Conservation (phyloP, 2,113 vertebrate genomes). For the Mesoclemmys tuberculata region DNA sequence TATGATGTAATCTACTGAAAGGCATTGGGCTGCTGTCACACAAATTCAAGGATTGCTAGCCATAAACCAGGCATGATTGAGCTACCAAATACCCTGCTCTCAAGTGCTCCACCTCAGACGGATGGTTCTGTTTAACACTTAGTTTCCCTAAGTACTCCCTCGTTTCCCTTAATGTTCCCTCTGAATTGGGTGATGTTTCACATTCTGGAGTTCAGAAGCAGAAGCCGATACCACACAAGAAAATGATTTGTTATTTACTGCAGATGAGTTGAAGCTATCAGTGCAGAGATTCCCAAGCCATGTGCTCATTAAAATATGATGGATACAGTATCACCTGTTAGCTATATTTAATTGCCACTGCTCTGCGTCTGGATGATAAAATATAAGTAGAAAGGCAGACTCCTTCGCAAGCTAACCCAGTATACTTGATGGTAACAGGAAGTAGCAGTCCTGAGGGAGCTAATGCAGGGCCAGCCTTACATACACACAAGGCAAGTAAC, state of each 20-base stretch:
- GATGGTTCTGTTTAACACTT: constrained; percentile 17
- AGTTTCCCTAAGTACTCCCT: constrained; percentile 24
- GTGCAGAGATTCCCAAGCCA: background rate
- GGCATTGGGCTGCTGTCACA: constrained; percentile 53
- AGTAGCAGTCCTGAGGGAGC: rapidly evolving
- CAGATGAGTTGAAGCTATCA: background rate
- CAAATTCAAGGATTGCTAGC: constrained; percentile 51
- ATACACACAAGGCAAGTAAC: background rate
- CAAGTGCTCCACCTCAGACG: constrained; percentile 1
- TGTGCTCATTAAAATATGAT: background rate
- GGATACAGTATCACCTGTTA: background rate
- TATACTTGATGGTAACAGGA: too few relatives aligned
- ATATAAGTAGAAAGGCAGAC: rapidly evolving
- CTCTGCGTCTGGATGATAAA: rapidly evolving
- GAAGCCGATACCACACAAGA: background rate
- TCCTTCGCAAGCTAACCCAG: rapidly evolving
- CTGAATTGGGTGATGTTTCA: background rate
- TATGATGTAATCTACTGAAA: constrained; percentile 54
- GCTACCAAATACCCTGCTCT: constrained; percentile 33
- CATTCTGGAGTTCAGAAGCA: background rate
- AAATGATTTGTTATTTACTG: background rate
- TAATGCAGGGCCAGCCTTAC: background rate
- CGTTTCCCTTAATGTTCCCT: background rate
- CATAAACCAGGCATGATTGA: constrained; percentile 48
- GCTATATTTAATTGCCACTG: rapidly evolving